These are phyloP conservation scores for Melinopterus prodromus DNA, from an alignment of 2,888 invertebrate genomes.

Conservation along the genomic window DNA sequence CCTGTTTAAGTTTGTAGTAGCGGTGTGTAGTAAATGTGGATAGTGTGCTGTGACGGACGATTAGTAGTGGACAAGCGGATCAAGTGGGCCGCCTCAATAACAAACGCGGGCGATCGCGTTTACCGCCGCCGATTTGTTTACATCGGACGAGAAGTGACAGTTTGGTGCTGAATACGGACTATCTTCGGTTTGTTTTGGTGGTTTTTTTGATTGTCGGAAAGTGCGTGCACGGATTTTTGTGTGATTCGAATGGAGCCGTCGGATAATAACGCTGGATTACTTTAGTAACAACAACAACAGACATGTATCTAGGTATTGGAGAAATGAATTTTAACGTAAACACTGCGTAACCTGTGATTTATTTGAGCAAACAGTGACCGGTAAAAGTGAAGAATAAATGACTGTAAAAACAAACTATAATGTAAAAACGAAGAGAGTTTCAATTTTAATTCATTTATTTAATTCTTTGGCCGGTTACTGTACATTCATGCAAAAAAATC, in stretches of 20 bases:
- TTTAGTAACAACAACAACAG: conserved; percentile 30
- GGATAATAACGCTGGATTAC: conserved; percentile 18
- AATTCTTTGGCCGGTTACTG: no score
- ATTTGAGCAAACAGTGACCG: background rate
- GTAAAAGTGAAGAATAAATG: no score
- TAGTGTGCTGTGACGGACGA: conserved; percentile 47
- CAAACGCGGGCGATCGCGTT: conserved; percentile 38
- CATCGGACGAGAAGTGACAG: conserved; percentile 5
- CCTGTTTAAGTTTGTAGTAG: conserved; percentile 10
- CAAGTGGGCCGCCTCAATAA: conserved; percentile 42
- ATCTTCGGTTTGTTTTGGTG: background rate
- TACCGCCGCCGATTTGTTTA: background rate
- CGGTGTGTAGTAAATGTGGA: conserved; percentile 43
- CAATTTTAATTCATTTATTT: no score
- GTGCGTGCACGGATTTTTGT: background rate
- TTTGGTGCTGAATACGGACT: background rate
- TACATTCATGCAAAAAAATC: no score
- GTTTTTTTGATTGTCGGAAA: background rate
- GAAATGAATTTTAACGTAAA: background rate
- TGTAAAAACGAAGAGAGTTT: no score
- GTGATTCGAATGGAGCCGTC: conserved; percentile 21
- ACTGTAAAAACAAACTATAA: no score
- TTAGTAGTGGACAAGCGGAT: conserved; percentile 35
- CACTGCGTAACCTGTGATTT: background rate
- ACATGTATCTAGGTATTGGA: conserved; percentile 36